phyloP scores from a whole-genome alignment of 2,113 vertebrate genomes.

The Marcusenius ussheri region DNA sequence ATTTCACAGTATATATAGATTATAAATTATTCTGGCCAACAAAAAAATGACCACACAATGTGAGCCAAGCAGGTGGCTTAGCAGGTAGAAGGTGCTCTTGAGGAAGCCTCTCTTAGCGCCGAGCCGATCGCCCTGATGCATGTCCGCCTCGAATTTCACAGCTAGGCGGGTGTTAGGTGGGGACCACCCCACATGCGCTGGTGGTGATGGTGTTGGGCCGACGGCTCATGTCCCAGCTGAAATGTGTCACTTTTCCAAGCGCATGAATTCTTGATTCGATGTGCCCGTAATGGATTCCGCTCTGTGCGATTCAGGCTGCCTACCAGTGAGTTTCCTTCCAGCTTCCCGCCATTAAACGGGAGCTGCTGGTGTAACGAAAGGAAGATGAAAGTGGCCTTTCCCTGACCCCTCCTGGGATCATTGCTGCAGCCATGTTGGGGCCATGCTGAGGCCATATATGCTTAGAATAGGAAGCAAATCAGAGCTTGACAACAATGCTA shows the following conservation, averaged over 20 bases:
- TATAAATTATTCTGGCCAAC: background rate
- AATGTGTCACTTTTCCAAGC: slow-evolving; percentile 84
- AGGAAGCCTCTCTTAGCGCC: background rate
- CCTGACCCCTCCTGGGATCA: slow-evolving; percentile 50
- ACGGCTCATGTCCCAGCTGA: slow-evolving; percentile 58
- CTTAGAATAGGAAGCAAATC: slow-evolving; percentile 31
- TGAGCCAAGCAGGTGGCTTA: background rate
- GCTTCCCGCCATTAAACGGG: background rate
- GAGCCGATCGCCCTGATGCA: too few relatives aligned
- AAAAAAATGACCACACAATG: background rate
- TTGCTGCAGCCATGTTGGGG: background rate
- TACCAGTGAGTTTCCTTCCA: slow-evolving; percentile 44
- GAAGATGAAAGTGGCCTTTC: slow-evolving; percentile 44
- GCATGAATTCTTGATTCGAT: slow-evolving; percentile 92
- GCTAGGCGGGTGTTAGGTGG: background rate
- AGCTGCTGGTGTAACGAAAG: slow-evolving; percentile 23
- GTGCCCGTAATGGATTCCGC: slow-evolving; percentile 83
- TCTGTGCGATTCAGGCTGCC: slow-evolving; percentile 69
- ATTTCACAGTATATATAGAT: background rate
- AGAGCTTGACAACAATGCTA: background rate
- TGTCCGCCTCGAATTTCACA: background rate
- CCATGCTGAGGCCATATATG: slow-evolving; percentile 38
- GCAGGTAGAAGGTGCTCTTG: background rate
- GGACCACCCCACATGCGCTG: background rate
- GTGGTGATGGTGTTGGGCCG: background rate